Conservation (phyloP, 1,140 invertebrate species). For the Calephelis nemesis region DNA sequence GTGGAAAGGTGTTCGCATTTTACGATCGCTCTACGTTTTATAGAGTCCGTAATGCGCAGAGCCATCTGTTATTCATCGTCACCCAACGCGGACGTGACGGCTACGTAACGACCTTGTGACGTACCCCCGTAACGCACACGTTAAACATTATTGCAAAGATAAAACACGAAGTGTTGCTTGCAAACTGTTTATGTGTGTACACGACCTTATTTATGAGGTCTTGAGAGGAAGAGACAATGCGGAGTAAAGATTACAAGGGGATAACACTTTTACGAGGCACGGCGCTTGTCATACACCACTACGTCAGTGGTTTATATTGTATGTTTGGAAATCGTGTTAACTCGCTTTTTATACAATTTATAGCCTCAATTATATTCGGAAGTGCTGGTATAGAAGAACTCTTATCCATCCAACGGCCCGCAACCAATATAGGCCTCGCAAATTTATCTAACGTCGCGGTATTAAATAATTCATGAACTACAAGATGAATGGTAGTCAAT, state of each 20-base stretch:
- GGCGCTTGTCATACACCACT: too few species aligned
- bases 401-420: too few species aligned
- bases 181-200: neutral
- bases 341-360: too few species aligned
- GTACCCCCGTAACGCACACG: constrained; percentile 2
- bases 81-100: constrained; percentile 10
- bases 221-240: neutral
- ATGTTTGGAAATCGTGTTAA: too few species aligned
- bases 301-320: too few species aligned
- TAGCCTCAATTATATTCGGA: too few species aligned
- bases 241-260: neutral
- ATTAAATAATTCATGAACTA: too few species aligned
- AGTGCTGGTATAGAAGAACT: too few species aligned
- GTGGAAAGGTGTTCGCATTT: neutral
- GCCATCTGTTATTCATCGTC: constrained; percentile 16
- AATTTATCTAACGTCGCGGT: too few species aligned
- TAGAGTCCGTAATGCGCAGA: constrained; percentile 8
- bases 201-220: neutral
- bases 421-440: too few species aligned
- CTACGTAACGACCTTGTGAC: constrained; percentile 13
- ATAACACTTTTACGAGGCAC: neutral
- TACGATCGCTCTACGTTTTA: constrained; percentile 16
- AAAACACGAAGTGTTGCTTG: constrained; percentile 6
- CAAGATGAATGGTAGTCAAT: too few species aligned
- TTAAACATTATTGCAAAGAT: constrained; percentile 8